Percentiles rank a stretch among this genome's conserved stretches.
Conservation (phyloP, 2,888 invertebrate species). For the Campaea margaritaria region DNA sequence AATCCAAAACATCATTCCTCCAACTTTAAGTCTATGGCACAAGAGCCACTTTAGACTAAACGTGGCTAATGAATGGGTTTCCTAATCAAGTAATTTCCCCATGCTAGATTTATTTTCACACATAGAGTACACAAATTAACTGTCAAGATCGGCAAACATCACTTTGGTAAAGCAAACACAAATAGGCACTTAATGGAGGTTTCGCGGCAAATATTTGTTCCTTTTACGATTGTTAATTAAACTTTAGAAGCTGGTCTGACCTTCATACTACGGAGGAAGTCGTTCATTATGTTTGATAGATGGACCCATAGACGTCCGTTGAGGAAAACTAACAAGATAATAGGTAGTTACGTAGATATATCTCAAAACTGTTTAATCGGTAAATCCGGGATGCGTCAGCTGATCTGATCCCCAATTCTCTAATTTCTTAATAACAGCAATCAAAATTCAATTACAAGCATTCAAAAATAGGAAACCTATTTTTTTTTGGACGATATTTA, state of each 20-base stretch:
- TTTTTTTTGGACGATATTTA: no score
- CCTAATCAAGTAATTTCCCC: constrained; percentile 24
- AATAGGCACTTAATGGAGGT: constrained; percentile 38
- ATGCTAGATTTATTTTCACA: constrained; percentile 27
- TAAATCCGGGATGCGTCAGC: not conserved
- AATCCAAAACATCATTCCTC: no score
- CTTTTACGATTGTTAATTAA: constrained; percentile 50
- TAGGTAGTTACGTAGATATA: no score
- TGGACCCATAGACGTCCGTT: constrained; percentile 8
- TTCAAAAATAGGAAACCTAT: no score
- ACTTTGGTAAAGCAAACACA: constrained; percentile 38
- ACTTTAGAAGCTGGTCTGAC: constrained; percentile 33
- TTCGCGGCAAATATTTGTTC: constrained; percentile 48
- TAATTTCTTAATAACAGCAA: not conserved
- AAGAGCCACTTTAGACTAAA: not conserved
- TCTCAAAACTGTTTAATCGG: not conserved
- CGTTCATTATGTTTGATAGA: constrained; percentile 19
- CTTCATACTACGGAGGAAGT: constrained; percentile 22
- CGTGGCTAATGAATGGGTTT: not conserved
- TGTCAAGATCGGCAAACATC: constrained; percentile 34
- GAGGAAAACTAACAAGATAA: constrained; percentile 7
- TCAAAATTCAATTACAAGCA: no score
- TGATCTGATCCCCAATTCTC: no score
- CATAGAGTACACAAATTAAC: constrained; percentile 31
- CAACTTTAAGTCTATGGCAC: not conserved